Conservation (phyloP, 1,140 invertebrate genomes). For the Atta cephalotes region DNA sequence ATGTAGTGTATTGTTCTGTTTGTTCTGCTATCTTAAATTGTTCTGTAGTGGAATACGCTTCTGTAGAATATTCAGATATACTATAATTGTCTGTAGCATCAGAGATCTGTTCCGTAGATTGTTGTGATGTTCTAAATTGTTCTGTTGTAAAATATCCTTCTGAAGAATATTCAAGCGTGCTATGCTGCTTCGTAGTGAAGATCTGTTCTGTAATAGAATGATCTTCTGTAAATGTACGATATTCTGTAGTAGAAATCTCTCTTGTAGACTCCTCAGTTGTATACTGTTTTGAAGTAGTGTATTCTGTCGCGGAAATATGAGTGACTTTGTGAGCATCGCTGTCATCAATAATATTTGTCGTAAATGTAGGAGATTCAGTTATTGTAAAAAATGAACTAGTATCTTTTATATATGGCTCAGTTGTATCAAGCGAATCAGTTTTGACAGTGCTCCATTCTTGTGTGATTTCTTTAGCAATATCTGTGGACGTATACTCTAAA, state of each 20-base stretch:
- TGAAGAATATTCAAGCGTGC: neutral
- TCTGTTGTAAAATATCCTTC: neutral
- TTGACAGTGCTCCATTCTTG: slow-evolving; percentile 30
- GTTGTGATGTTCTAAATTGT: slow-evolving; percentile 5
- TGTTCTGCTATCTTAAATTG: neutral
- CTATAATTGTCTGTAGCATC: neutral
- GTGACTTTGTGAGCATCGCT: neutral
- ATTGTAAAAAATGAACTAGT: slow-evolving; percentile 3
- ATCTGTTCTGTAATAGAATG: slow-evolving; percentile 2
- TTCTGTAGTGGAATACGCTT: neutral
- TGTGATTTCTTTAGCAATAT: slow-evolving; percentile 35
- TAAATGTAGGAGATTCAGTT: slow-evolving; percentile 14
- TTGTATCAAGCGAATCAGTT: slow-evolving; percentile 7
- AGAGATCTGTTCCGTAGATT: neutral
- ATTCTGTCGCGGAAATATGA: slow-evolving; percentile 21
- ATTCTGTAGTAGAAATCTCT: neutral
- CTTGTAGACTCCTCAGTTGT: too few species aligned
- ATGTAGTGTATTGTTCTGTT: slow-evolving; percentile 1
- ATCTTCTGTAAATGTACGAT: neutral
- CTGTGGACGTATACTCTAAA: slow-evolving; percentile 17
- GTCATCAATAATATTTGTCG: slow-evolving; percentile 23
- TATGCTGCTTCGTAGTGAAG: slow-evolving; percentile 14
- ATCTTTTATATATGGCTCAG: slow-evolving; percentile 25
- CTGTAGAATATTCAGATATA: neutral
- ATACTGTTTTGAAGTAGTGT: too few species aligned